A percentile compares a stretch with the other conserved stretches of the same genome.
Conservation (phyloP, 2,113 vertebrate species). For the Colistium nudipinnis region DNA sequence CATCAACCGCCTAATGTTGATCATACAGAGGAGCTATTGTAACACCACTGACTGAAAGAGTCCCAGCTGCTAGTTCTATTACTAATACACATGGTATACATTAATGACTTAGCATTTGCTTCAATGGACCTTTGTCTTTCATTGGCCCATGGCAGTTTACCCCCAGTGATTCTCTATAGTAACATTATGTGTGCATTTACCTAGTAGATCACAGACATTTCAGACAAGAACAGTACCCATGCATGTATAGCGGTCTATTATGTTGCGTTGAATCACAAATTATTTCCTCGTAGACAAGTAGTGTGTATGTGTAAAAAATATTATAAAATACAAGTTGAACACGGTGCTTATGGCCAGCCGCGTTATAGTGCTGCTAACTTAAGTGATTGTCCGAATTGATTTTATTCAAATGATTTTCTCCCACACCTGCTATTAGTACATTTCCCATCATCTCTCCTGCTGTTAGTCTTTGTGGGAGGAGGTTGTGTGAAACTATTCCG, state of each 20-base stretch:
- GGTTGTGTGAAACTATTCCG: background rate
- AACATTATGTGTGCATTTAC: background rate
- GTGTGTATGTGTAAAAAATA: too few species aligned
- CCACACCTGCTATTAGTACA: background rate
- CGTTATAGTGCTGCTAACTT: too few species aligned
- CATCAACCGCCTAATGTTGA: slow-evolving; percentile 33
- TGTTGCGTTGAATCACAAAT: too few species aligned
- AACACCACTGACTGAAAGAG: slow-evolving; percentile 2
- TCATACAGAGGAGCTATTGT: slow-evolving; percentile 10
- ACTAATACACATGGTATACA: background rate
- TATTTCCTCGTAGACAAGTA: too few species aligned
- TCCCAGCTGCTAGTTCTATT: background rate
- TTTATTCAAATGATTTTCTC: background rate
- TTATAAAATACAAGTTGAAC: too few species aligned
- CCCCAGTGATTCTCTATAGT: background rate
- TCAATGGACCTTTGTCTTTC: background rate
- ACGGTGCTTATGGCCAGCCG: too few species aligned
- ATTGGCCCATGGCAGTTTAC: background rate
- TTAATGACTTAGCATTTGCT: background rate
- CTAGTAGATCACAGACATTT: background rate
- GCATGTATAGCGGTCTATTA: too few species aligned
- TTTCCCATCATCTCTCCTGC: background rate
- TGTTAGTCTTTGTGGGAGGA: background rate
- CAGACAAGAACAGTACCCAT: too few species aligned
- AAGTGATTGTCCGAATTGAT: too few species aligned